Base-by-base conservation (phyloP, 2,113 vertebrate species). In the Tachysurus vachellii region DNA sequence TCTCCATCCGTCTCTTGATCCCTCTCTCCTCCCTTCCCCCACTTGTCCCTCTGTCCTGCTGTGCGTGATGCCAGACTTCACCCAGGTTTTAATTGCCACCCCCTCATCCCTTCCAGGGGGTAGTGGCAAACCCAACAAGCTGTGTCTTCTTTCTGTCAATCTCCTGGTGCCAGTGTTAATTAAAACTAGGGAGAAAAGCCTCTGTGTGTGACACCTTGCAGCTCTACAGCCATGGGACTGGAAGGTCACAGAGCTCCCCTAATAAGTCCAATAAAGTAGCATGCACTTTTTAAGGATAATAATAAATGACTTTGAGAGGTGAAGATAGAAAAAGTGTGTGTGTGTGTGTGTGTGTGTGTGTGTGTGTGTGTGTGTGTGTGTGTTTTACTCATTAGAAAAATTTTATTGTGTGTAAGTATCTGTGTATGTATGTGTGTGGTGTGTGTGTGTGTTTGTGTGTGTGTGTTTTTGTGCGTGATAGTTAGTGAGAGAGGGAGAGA, bases 171-270 rank as follows among this genome's bases (percentile, higher is more conserved):
- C 87, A 80, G 88, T 31, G 85, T 91, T 94, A 93, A 95, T 94
- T 94, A 93, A 93, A 94, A 87, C 88, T 82, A 88, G 89, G 89
- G 86, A 82, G 83, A 88, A 53, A 71, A 87, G 89, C 86, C 88
- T 81, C 71, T 64, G 70, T 87, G 86, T 91, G 90, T 90, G 89
- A 90, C 77, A 85, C 82, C 88, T 89, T 80, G 91, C 79, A 80
- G 87, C 89, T 91, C 88, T 79, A 86, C 53, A 87, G 87, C 54
- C 70, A 61, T 73, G 85, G 77, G 84, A 85, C 86, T 88, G 87
- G 93, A 94, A 94, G 92, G 93, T 95, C 92, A 92, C 86, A 64
- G 89, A 87, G 91, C 81, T 83, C 86, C 80, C 16, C 88, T 91
- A 89, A 89, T 71, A 89, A 44, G 61, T 88, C 87, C 79, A 77